phyloP scores from a whole-genome alignment of 2,797 vertebrate species.

The Pithecia hirsuta region DNA sequence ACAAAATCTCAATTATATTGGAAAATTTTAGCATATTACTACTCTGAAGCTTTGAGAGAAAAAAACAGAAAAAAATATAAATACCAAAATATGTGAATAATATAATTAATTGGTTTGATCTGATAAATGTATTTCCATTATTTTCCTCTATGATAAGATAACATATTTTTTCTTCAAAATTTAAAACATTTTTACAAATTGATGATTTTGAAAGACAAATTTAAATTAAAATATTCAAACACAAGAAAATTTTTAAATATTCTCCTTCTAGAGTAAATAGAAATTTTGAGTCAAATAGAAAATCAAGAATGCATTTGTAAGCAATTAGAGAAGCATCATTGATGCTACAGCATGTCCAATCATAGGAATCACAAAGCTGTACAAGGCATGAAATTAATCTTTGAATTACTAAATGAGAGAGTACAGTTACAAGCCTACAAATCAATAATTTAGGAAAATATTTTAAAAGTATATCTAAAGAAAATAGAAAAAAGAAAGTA shows the following conservation, averaged over 20 bases:
- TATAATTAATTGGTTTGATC: background rate
- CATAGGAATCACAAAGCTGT: background rate
- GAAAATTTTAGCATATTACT: background rate
- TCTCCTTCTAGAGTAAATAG: background rate
- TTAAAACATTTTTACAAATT: background rate
- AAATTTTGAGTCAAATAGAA: background rate
- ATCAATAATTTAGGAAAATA: background rate
- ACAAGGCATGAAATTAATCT: background rate
- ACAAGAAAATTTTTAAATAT: background rate
- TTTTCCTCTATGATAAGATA: background rate
- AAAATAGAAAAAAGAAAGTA: background rate
- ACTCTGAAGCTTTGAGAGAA: background rate
- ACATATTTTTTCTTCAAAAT: background rate
- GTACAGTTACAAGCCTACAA: background rate
- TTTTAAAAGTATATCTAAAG: background rate
- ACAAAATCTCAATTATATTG: background rate
- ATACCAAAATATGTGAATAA: background rate
- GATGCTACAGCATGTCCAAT: background rate
- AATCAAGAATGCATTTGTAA: background rate
- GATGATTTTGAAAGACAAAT: background rate
- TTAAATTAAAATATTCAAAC: conserved; percentile 21
- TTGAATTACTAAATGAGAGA: background rate
- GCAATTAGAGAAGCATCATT: background rate
- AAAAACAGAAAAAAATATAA: background rate
- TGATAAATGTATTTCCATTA: background rate